phyloP scores from a whole-genome alignment of 2,113 vertebrate genomes.

The Mus pahari region DNA sequence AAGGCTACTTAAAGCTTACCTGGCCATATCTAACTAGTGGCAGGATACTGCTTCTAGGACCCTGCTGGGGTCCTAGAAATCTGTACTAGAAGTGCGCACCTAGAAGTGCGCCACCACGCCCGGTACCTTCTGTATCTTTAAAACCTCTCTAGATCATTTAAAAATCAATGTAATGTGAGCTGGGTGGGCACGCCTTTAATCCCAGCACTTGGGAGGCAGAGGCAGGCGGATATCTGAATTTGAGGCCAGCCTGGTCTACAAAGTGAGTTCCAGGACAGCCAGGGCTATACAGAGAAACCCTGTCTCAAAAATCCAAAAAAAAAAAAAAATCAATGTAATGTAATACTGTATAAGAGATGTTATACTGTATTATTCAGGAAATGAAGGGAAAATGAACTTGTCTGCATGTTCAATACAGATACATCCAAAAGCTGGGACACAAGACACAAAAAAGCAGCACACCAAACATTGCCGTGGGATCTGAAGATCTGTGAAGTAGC shows the following conservation, averaged over 20 bases:
- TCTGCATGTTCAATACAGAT: neutral
- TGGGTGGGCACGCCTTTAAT: no score
- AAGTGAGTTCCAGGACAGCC: no score
- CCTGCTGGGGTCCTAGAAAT: no score
- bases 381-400: neutral
- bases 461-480: neutral
- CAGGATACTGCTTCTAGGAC: neutral
- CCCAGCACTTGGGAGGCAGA: no score
- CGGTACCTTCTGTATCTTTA: neutral
- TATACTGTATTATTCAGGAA: neutral
- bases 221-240: no score
- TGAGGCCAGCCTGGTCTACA: no score
- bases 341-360: neutral
- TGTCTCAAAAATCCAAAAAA: no score
- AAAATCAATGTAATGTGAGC: neutral
- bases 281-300: no score
- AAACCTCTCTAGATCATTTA: neutral
- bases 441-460: neutral
- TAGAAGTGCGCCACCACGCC: no score
- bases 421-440: neutral
- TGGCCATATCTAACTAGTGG: neutral
- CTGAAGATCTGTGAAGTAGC: no score
- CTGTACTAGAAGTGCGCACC: no score
- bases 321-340: neutral
- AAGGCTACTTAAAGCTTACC: neutral